A percentile compares a stretch with the other conserved stretches of the same genome.
Evolutionary conservation across 2,888 invertebrate species (phyloP).

Genomic region (Athetis lepigone): DNA sequence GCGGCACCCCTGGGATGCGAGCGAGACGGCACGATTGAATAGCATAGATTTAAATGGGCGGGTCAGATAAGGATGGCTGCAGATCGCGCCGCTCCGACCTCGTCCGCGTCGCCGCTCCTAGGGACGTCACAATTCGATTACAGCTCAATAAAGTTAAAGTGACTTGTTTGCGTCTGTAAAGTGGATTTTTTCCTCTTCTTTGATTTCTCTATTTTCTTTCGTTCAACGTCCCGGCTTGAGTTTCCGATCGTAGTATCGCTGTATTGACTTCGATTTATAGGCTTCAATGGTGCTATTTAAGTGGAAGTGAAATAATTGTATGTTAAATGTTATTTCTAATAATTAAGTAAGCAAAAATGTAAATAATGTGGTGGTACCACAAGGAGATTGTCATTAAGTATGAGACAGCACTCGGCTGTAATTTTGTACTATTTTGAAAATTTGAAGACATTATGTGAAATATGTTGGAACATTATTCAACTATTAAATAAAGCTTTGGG

Average conservation of each 20-base stretch:
- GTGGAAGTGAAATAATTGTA: slow-evolving; percentile 29
- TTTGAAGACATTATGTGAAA: not conserved
- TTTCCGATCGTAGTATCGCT: slow-evolving; percentile 62
- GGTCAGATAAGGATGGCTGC: slow-evolving; percentile 89
- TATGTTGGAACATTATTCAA: slow-evolving; percentile 33
- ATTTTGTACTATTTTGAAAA: slow-evolving; percentile 11
- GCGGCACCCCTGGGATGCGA: slow-evolving; percentile 90
- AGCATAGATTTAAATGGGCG: slow-evolving; percentile 90
- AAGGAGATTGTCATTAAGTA: not conserved
- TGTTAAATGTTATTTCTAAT: slow-evolving; percentile 18
- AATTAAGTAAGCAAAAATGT: slow-evolving; percentile 35
- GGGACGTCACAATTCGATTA: slow-evolving; percentile 91
- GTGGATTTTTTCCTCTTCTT: slow-evolving; percentile 88
- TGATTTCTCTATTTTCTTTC: slow-evolving; percentile 83
- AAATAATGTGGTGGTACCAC: no score
- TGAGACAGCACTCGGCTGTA: not conserved
- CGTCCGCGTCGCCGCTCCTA: slow-evolving; percentile 78
- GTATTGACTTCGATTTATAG: slow-evolving; percentile 61
- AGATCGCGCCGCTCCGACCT: slow-evolving; percentile 83
- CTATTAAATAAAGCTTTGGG: slow-evolving; percentile 44
- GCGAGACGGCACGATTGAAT: slow-evolving; percentile 90
- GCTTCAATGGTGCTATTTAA: slow-evolving; percentile 27
- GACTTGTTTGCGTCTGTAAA: slow-evolving; percentile 90
- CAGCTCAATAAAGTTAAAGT: slow-evolving; percentile 91
- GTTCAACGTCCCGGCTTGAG: slow-evolving; percentile 67